Evolutionary conservation across 2,888 invertebrate species (phyloP), one percentile per base, ranked within the genome.

Genomic region (Eupeodes latifasciatus): DNA sequence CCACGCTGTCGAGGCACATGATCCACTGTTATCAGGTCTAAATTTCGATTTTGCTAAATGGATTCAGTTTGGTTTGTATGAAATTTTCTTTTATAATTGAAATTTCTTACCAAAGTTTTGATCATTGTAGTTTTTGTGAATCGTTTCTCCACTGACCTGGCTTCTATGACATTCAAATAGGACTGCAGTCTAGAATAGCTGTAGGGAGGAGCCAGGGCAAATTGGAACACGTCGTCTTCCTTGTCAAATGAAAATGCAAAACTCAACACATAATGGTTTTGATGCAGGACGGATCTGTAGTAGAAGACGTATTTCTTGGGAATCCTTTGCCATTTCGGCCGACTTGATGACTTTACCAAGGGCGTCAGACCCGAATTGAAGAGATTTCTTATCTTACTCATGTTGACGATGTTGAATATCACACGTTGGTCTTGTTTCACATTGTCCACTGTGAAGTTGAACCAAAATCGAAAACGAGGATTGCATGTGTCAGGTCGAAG

Each of bases 361-460:
- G 99, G 99, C 4, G 99, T 98, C 96, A 99, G 96, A 1, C 98
- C 97, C 47, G 96, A 96, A 90, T 97, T 96, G 92, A 97, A 99
- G 66, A 99, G 94, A 91, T 98, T 98, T 89, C 97, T 96, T 89
- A 96, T 96, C 94, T 99, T 99, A 90, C 98, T 98, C 89, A 99
- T 96, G 94, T 99, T 99, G 1, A 99, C 98, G 82, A 99, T 96
- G 93, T 99, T 99, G 94, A 99, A 98, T 91, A 99, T 96, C 4
- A 99, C 98, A 90, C 98, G 95, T 95, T 99, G 99, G 93, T 99
- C 98, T 85, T 96, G 95, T 91, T 96, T 97, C 0, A 98, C 98
- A 93, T 99, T 99, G 93, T 99, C 99, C 53, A 99, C 99, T 1
- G 98, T 98, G 92, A 99, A 99, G 94, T 99, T 98, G 94, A 99